Evolutionary conservation across 2,113 vertebrate species (phyloP).

Genomic region (Crotalus horridus): DNA sequence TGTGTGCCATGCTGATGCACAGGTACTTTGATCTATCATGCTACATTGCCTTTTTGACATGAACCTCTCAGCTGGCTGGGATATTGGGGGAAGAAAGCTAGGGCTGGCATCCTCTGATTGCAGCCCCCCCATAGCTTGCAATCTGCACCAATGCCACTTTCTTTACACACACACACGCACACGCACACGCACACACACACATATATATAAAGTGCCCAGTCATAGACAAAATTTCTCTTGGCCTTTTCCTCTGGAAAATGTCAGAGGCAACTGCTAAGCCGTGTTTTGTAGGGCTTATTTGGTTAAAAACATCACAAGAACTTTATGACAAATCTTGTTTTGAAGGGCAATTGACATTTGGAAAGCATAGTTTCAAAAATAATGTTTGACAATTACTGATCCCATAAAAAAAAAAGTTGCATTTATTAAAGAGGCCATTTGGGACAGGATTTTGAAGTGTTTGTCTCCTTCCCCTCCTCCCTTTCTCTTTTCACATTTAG

Average conservation of each 20-base stretch:
- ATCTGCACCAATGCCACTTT: fast-evolving
- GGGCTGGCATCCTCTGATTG: fast-evolving
- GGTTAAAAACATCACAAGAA: neutral
- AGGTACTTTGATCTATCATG: neutral
- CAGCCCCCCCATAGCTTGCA: fast-evolving
- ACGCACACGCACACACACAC: too few relatives aligned
- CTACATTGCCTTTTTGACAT: neutral
- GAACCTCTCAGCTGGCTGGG: conserved; percentile 18
- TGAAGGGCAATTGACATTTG: neutral
- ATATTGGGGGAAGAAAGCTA: neutral
- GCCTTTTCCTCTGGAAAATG: fast-evolving
- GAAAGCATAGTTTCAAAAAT: neutral
- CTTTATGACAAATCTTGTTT: neutral
- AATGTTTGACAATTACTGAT: neutral
- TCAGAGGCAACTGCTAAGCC: fast-evolving
- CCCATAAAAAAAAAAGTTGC: neutral
- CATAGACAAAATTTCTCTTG: neutral
- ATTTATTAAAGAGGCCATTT: neutral
- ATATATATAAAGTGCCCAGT: fast-evolving
- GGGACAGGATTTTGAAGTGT: neutral
- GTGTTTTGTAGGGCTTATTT: fast-evolving
- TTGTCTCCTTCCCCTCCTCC: neutral
- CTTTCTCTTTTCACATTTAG: neutral
- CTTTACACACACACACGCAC: too few relatives aligned
- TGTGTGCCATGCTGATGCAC: conserved; percentile 40